Conservation (phyloP, 2,888 invertebrate genomes). For the Hydraecia micacea region DNA sequence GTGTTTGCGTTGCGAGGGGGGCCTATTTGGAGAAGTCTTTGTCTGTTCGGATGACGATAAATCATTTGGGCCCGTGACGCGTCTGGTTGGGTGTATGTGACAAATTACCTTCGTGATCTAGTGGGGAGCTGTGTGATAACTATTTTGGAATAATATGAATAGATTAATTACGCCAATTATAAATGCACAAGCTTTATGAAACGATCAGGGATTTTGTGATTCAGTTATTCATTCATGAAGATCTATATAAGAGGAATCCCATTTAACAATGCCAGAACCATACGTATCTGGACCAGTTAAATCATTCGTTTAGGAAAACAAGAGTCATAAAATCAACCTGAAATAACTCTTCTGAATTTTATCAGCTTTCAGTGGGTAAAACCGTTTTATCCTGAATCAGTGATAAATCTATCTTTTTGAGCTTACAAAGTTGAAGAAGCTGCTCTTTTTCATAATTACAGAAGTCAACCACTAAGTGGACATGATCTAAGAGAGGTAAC, state of each 20-base stretch:
- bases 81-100: constrained; percentile 83
- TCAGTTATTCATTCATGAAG: constrained; percentile 12
- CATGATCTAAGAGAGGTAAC: background rate
- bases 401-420: background rate
- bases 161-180: constrained; percentile 36
- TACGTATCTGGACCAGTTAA: background rate
- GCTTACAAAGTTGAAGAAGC: background rate
- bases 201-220: background rate
- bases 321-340: too few relatives aligned
- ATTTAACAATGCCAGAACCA: background rate
- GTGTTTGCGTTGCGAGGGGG: constrained; percentile 85
- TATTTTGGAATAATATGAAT: constrained; percentile 71
- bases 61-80: constrained; percentile 86
- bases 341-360: background rate
- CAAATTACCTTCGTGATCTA: constrained; percentile 85
- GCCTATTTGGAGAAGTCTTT: constrained; percentile 86
- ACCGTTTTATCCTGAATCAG: background rate
- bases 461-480: background rate
- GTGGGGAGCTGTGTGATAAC: constrained; percentile 72
- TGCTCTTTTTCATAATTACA: background rate
- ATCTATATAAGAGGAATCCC: background rate
- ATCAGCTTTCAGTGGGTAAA: background rate
- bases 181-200: constrained; percentile 1
- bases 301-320: background rate
- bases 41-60: constrained; percentile 83